Base-by-base conservation (phyloP, 2,113 vertebrate species). In the Stictonetta naevosa region DNA sequence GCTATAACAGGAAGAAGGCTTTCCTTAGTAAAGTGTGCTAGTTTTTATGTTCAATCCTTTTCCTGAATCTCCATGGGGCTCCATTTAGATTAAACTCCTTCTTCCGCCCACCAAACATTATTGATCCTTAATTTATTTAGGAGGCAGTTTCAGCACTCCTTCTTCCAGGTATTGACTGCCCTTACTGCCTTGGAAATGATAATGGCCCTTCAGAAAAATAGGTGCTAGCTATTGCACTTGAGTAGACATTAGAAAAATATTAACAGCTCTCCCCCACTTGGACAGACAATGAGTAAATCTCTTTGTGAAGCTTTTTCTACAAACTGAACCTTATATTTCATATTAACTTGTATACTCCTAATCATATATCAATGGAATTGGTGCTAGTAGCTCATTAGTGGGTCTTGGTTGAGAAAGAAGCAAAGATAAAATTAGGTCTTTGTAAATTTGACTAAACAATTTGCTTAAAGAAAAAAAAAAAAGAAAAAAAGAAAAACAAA, bases 111-210 rank as follows among this genome's bases (percentile, higher is more conserved):
- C 94, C 77, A 82, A 93, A 91, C 4, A 26, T 56, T 92, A 96
- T 95, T 87, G 96, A 97, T 95, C 94, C 81, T 89, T 95, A 95
- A 95, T 95, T 95, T 95, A 95, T 95, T 95, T 95, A 97, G 94
- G 69, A 96, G 94, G 58, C 83, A 91, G 58, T 87, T 95, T 95
- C 95, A 91, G 77, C 80, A 84, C 83, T 96, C 66, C 66, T 84
- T 93, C 92, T 95, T 91, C 81, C 76, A 84, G 38, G 13, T 96
- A 96, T 91, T 95, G 96, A 95, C 95, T 93, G 26, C 21, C 33
- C 58, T 92, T 72, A 60, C 89, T 86, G 73, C 83, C 44, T 84
- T 89, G 89, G 53, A 97, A 96, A 95, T 92, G 8, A 95, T 92
- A 92, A 93, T 76, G 38, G 62, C n/a, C 44, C 74, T 84, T 76